Evolutionary conservation across 2,888 invertebrate genomes (phyloP).

Genomic region (Dryococelus australis): DNA sequence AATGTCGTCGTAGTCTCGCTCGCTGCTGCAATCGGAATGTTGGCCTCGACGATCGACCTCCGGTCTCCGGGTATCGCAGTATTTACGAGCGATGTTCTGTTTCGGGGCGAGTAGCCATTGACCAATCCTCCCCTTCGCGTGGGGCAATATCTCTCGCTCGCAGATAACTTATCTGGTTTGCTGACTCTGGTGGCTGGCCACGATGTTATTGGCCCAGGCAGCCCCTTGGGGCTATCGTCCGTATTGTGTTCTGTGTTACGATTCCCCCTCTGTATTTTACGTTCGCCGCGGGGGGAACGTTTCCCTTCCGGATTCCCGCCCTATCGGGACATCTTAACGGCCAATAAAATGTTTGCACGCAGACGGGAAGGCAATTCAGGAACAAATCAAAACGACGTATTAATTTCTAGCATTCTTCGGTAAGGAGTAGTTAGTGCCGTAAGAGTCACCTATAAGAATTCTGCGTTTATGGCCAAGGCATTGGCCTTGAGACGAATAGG

Average conservation of each 20-base stretch:
- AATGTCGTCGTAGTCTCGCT: no score
- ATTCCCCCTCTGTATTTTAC: not conserved
- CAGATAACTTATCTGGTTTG: slow-evolving; percentile 6
- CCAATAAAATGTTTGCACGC: not conserved
- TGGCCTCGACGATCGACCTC: not conserved
- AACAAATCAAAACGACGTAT: not conserved
- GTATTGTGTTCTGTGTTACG: not conserved
- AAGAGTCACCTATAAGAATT: no score
- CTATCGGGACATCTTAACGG: not conserved
- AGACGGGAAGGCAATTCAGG: not conserved
- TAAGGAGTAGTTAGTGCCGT: no score
- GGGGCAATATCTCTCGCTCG: not conserved
- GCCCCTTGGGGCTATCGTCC: not conserved
- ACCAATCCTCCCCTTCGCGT: not conserved
- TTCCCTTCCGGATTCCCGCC: not conserved
- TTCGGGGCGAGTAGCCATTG: not conserved
- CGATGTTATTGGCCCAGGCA: not conserved
- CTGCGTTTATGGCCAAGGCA: no score
- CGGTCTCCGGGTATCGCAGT: not conserved
- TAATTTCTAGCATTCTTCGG: no score
- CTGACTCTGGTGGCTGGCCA: not conserved
- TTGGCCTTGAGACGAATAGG: no score
- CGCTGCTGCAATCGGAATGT: no score
- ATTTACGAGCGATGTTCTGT: not conserved
- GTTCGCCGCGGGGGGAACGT: not conserved